These are phyloP conservation scores for Vesta saturnalis DNA, from an alignment of 2,888 invertebrate species.

Conservation along the genomic window DNA sequence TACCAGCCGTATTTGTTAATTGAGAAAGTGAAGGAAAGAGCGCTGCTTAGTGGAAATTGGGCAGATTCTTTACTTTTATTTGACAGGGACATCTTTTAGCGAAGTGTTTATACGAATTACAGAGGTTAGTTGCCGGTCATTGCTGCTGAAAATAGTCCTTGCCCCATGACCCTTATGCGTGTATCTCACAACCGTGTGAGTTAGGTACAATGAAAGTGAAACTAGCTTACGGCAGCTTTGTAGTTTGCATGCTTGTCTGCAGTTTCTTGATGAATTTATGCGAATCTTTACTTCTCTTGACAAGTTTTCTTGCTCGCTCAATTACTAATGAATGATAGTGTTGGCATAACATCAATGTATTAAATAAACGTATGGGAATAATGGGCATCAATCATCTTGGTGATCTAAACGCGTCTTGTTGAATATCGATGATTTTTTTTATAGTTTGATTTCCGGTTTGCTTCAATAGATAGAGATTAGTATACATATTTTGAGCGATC, in stretches of 20 bases:
- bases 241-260: slow-evolving; percentile 35
- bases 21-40: neutral
- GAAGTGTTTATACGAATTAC: slow-evolving; percentile 18
- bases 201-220: slow-evolving; percentile 41
- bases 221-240: slow-evolving; percentile 36
- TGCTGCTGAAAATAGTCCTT: slow-evolving; percentile 41
- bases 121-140: slow-evolving; percentile 41
- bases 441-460: slow-evolving; percentile 21
- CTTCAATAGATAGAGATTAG: slow-evolving; percentile 23
- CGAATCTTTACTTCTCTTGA: slow-evolving; percentile 47
- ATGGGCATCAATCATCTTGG: slow-evolving; percentile 45
- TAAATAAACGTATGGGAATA: slow-evolving; percentile 45
- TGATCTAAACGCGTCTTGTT: slow-evolving; percentile 23
- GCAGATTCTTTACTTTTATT: slow-evolving; percentile 1
- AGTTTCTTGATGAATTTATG: slow-evolving; percentile 46
- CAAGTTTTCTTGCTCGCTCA: slow-evolving; percentile 49
- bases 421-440: slow-evolving; percentile 31
- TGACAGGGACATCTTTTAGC: neutral
- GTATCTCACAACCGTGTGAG: slow-evolving; percentile 35
- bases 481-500: slow-evolving; percentile 20
- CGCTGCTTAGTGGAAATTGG: neutral
- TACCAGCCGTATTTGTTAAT: neutral
- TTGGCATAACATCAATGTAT: slow-evolving; percentile 48
- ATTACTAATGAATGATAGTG: slow-evolving; percentile 42
- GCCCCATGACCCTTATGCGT: slow-evolving; percentile 39